Conservation (phyloP, 1,140 invertebrate species). For the Drosophila tristis region DNA sequence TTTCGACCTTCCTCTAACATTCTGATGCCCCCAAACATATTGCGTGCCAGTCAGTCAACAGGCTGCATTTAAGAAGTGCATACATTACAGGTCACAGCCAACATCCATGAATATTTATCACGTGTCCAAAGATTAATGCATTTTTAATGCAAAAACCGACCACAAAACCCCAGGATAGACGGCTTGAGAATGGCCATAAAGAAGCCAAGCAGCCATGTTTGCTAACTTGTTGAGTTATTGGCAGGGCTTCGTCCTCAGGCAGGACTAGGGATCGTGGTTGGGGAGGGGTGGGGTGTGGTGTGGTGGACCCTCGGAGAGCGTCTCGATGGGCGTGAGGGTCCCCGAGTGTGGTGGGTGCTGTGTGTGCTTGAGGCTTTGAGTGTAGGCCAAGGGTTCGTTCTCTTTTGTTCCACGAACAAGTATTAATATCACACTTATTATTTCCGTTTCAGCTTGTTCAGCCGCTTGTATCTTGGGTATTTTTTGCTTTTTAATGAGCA, state of each 20-base stretch:
- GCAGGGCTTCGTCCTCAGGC: constrained; percentile 42
- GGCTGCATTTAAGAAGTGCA: constrained; percentile 61
- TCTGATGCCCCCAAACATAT: constrained; percentile 20
- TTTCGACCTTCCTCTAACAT: constrained; percentile 29
- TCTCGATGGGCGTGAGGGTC: too few species aligned
- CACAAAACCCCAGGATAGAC: constrained; percentile 27
- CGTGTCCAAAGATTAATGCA: constrained; percentile 73
- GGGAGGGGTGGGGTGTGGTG: background rate
- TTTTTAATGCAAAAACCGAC: constrained; percentile 70
- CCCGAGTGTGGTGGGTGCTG: constrained; percentile 12
- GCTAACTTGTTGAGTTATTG: constrained; percentile 76
- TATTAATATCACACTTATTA: constrained; percentile 79
- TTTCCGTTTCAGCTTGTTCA: constrained; percentile 40
- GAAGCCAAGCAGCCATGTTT: constrained; percentile 55
- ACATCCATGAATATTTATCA: constrained; percentile 74
- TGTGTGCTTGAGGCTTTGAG: constrained; percentile 10
- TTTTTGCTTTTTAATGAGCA: constrained; percentile 53
- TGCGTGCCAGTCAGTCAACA: constrained; percentile 47
- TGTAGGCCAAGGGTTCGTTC: constrained; percentile 7
- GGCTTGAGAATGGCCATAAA: constrained; percentile 48
- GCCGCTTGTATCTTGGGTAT: constrained; percentile 47
- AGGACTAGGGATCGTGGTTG: too few species aligned
- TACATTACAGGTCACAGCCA: constrained; percentile 36
- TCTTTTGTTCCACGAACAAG: constrained; percentile 44
- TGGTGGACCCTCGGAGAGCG: too few species aligned